Evolutionary conservation across 1,140 invertebrate genomes (phyloP).

Genomic region (Formica selysi): DNA sequence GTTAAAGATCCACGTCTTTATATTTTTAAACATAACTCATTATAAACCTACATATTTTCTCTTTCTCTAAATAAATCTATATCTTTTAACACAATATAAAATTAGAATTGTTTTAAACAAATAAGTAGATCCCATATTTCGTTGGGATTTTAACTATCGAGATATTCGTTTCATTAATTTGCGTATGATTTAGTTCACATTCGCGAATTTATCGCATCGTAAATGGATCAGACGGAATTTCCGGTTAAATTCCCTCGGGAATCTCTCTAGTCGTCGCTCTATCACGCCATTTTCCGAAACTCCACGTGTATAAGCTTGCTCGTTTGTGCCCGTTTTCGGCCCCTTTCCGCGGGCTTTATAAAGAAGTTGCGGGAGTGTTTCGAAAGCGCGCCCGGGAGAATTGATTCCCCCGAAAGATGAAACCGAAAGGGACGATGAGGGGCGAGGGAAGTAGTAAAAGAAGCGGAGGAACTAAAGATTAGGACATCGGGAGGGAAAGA

Average conservation of each 20-base stretch:
- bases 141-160: no score
- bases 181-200: background rate
- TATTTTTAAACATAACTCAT: background rate
- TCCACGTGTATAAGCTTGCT: background rate
- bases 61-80: background rate
- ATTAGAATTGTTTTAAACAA: background rate
- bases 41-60: background rate
- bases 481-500: constrained; percentile 24
- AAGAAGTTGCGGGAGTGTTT: constrained; percentile 65
- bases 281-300: background rate
- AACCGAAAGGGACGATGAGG: constrained; percentile 46
- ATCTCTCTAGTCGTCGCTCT: background rate
- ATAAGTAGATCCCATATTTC: background rate
- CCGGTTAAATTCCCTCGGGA: background rate
- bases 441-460: background rate
- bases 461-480: constrained; percentile 53
- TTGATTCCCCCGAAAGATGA: constrained; percentile 72
- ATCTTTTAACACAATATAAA: background rate
- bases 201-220: background rate
- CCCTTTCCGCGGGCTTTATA: constrained; percentile 35
- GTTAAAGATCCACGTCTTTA: background rate
- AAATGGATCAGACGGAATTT: background rate
- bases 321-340: background rate
- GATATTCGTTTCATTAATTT: background rate
- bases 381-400: constrained; percentile 72